These are phyloP conservation scores for Crypturellus tataupa DNA, from an alignment of 2,797 vertebrate genomes.

Conservation along the genomic window DNA sequence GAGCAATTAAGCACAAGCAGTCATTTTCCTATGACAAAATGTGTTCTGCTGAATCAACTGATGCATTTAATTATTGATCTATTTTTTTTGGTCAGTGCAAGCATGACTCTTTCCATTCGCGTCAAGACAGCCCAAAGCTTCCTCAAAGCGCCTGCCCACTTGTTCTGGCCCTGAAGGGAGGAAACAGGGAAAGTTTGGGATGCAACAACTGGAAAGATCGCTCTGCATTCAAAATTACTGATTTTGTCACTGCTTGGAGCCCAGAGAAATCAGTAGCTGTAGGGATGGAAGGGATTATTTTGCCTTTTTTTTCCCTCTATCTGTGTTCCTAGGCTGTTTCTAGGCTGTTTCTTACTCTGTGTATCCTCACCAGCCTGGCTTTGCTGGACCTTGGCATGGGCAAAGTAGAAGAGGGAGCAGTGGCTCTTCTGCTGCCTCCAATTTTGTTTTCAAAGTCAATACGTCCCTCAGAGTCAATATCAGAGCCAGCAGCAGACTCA, in stretches of 20 bases:
- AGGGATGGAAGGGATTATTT: background rate
- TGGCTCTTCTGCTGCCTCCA: background rate
- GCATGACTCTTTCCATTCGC: background rate
- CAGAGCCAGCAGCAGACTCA: background rate
- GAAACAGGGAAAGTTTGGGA: background rate
- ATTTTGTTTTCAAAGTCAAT: background rate
- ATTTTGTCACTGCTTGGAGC: background rate
- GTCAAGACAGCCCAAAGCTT: background rate
- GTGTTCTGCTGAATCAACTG: background rate
- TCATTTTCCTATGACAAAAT: background rate
- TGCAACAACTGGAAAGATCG: background rate
- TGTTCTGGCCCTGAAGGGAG: background rate
- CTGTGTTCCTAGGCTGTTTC: background rate
- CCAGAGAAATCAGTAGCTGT: background rate
- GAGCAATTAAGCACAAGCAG: background rate
- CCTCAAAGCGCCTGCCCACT: background rate
- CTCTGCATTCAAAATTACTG: fast-evolving
- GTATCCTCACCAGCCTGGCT: background rate
- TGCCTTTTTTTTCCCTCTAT: background rate
- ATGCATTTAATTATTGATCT: too few species aligned
- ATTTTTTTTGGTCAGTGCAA: background rate
- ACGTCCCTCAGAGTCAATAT: background rate
- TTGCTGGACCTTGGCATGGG: background rate
- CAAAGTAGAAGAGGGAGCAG: background rate
- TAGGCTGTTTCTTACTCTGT: too few species aligned